Conservation (phyloP, 2,113 vertebrate species). For the Monopterus albus region DNA sequence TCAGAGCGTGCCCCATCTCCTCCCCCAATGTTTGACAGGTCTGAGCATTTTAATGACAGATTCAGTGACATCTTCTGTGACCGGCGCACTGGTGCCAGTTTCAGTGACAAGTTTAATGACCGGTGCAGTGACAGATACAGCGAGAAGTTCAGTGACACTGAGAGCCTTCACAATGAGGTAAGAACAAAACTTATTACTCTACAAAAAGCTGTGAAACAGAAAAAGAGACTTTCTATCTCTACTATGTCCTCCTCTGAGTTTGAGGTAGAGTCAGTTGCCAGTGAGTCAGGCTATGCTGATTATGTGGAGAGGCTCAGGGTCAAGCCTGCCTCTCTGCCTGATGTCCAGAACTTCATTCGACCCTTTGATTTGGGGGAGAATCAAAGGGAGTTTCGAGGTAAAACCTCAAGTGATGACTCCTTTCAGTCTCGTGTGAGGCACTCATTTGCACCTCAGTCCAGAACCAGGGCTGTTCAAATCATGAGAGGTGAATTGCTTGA, state of each 20-base stretch:
- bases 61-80: constrained; percentile 85
- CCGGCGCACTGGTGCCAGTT: constrained; percentile 73
- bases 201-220: constrained; percentile 87
- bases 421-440: constrained; percentile 64
- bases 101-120: constrained; percentile 83
- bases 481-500: constrained; percentile 76
- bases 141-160: constrained; percentile 83
- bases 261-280: constrained; percentile 80
- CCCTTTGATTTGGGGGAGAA: constrained; percentile 63
- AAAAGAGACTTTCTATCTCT: constrained; percentile 81
- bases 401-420: constrained; percentile 50
- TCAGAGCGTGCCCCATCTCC: constrained; percentile 82
- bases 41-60: constrained; percentile 80
- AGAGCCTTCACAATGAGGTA: constrained; percentile 90
- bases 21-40: constrained; percentile 75
- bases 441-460: constrained; percentile 82
- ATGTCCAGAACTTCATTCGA: constrained; percentile 65
- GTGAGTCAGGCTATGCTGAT: constrained; percentile 78
- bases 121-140: constrained; percentile 82
- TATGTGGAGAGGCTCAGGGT: constrained; percentile 76
- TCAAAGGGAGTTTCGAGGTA: constrained; percentile 56
- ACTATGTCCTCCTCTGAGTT: constrained; percentile 86
- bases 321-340: constrained; percentile 69
- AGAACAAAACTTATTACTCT: constrained; percentile 90
- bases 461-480: constrained; percentile 76